These are phyloP conservation scores for Stratiomys singularior DNA, from an alignment of 2,888 invertebrate species.

Conservation along the genomic window DNA sequence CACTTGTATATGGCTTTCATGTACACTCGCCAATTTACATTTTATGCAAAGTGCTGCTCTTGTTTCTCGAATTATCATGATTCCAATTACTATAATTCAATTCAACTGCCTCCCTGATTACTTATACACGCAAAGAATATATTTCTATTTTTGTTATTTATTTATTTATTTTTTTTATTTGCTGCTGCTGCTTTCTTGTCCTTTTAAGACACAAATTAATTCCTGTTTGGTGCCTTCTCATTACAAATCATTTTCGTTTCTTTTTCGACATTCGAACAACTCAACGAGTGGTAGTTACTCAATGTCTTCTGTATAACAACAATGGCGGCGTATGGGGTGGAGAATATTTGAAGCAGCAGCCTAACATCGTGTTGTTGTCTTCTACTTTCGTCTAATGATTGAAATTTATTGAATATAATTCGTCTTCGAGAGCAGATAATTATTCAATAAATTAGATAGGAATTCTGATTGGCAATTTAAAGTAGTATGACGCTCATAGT, in stretches of 20 bases:
- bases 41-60: conserved; percentile 52
- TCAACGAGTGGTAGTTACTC: conserved; percentile 27
- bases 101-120: conserved; percentile 51
- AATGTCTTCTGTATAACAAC: conserved; percentile 13
- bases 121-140: conserved; percentile 51
- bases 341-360: neutral
- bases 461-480: conserved; percentile 42
- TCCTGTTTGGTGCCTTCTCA: conserved; percentile 42
- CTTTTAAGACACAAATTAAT: conserved; percentile 42
- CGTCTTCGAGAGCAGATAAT: conserved; percentile 37
- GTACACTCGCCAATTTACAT: conserved; percentile 50
- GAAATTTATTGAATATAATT: conserved; percentile 44
- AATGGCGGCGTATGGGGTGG: neutral
- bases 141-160: conserved; percentile 37
- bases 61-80: conserved; percentile 53
- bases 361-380: conserved; percentile 17
- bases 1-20: conserved; percentile 5
- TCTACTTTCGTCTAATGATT: conserved; percentile 40
- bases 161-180: too few species aligned
- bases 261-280: conserved; percentile 36
- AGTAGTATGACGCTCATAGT: conserved; percentile 37
- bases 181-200: too few species aligned
- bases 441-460: conserved; percentile 42
- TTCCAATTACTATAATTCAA: conserved; percentile 53
- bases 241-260: conserved; percentile 43